Conservation (phyloP, 30 jellyfish, hydroid and myxozoan species). For the Sanderia malayensis region DNA sequence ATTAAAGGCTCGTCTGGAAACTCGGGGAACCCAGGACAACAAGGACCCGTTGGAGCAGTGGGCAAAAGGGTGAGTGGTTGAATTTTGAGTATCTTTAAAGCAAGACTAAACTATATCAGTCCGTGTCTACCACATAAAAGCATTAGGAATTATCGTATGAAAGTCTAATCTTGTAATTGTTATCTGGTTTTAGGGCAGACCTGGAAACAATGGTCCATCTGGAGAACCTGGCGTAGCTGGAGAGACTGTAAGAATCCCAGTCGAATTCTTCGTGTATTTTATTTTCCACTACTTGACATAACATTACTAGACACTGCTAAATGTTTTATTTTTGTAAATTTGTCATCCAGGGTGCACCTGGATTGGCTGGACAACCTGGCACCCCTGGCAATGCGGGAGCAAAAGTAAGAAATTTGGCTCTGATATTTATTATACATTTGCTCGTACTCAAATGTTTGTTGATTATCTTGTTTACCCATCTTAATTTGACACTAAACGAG, state of each 20-base stretch:
- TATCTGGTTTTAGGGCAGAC: background rate
- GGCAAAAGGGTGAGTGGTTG: slow-evolving; percentile 47
- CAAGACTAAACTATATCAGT: background rate
- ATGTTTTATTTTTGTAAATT: too few species aligned
- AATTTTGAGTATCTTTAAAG: background rate
- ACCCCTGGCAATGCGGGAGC: too few species aligned
- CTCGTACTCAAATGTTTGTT: too few species aligned
- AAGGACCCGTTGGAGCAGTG: slow-evolving; percentile 53
- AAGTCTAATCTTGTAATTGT: too few species aligned
- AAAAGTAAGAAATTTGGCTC: too few species aligned
- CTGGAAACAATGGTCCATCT: background rate
- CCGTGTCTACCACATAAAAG: background rate
- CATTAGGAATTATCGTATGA: background rate
- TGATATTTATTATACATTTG: too few species aligned
- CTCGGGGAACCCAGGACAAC: slow-evolving; percentile 68
- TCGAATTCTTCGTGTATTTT: too few species aligned
- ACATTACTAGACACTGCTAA: too few species aligned
- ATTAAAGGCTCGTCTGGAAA: slow-evolving; percentile 61
- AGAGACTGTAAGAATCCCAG: background rate
- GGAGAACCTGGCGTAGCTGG: background rate
- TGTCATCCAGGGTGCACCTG: slow-evolving; percentile 6
- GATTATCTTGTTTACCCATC: too few species aligned
- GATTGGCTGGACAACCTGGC: slow-evolving; percentile 5
- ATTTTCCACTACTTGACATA: too few species aligned
- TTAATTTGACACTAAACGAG: too few species aligned